A percentile compares a stretch with the other conserved stretches of the same genome.
Conservation (phyloP, 2,113 vertebrate species). For the Otis tarda region DNA sequence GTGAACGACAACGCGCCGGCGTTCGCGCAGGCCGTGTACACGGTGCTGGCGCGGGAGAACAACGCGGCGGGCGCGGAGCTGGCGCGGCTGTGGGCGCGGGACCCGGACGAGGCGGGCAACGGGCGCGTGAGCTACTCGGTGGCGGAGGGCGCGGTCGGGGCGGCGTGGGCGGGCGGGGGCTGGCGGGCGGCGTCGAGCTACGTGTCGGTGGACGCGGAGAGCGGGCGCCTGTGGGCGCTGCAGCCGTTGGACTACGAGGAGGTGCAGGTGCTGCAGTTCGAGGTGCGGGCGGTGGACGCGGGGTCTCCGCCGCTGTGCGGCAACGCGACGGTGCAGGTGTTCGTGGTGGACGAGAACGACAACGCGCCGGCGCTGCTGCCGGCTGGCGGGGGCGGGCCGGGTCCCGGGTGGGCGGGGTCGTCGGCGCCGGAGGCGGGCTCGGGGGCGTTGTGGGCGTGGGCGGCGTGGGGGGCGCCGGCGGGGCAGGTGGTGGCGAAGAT, state of each 20-base stretch:
- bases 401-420: background rate
- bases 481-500: slow-evolving; percentile 72
- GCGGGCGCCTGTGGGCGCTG: slow-evolving; percentile 2
- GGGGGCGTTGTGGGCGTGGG: too few species aligned
- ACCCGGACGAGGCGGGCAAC: slow-evolving; percentile 75
- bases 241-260: slow-evolving; percentile 56
- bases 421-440: too few species aligned
- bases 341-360: slow-evolving; percentile 74
- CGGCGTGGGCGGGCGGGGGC: too few species aligned
- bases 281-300: slow-evolving; percentile 71
- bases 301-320: slow-evolving; percentile 67
- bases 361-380: slow-evolving; percentile 58
- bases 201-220: slow-evolving; percentile 57
- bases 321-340: slow-evolving; percentile 70
- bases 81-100: slow-evolving; percentile 62
- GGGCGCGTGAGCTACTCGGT: slow-evolving; percentile 70
- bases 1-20: slow-evolving; percentile 80
- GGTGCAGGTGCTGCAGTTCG: slow-evolving; percentile 76
- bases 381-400: background rate
- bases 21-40: slow-evolving; percentile 69
- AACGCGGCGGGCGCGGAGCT: slow-evolving; percentile 70
- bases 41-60: slow-evolving; percentile 66
- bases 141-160: slow-evolving; percentile 10
- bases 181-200: slow-evolving; percentile 35
- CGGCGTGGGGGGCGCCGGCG: background rate